phyloP scores from a whole-genome alignment of 2,797 vertebrate species.

The Megalops cyprinoides region DNA sequence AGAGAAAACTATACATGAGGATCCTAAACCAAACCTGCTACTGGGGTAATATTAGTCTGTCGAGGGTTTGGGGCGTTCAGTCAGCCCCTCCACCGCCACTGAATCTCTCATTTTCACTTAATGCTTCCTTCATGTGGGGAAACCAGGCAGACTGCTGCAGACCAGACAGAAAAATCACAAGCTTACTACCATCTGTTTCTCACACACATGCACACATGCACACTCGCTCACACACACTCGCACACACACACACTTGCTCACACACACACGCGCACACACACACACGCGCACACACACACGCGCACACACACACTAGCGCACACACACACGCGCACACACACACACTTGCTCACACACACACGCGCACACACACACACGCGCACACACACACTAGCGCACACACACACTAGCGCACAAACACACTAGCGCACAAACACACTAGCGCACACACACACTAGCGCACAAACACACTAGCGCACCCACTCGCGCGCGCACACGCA shows the following conservation, averaged over 20 bases:
- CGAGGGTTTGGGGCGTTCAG: too few species aligned
- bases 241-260: constrained; percentile 45
- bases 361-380: not conserved
- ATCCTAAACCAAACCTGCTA: not conserved
- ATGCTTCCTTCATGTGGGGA: not conserved
- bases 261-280: constrained; percentile 25
- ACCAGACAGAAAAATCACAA: not conserved
- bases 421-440: constrained; percentile 25
- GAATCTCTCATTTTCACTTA: too few species aligned
- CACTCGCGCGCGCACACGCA: constrained; percentile 9
- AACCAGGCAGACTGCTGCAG: not conserved
- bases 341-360: not conserved
- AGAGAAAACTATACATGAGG: constrained; percentile 43
- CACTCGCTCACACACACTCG: constrained; percentile 53
- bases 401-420: not conserved
- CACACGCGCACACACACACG: constrained; percentile 1
- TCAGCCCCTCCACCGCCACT: too few species aligned
- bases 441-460: constrained; percentile 43
- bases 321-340: constrained; percentile 23
- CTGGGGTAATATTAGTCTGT: not conserved
- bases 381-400: not conserved
- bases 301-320: constrained; percentile 29
- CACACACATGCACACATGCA: not conserved
- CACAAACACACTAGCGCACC: constrained; percentile 21
- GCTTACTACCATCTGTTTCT: not conserved